These are phyloP conservation scores for Drosophila robusta DNA, from an alignment of 2,888 invertebrate genomes.

Conservation along the genomic window DNA sequence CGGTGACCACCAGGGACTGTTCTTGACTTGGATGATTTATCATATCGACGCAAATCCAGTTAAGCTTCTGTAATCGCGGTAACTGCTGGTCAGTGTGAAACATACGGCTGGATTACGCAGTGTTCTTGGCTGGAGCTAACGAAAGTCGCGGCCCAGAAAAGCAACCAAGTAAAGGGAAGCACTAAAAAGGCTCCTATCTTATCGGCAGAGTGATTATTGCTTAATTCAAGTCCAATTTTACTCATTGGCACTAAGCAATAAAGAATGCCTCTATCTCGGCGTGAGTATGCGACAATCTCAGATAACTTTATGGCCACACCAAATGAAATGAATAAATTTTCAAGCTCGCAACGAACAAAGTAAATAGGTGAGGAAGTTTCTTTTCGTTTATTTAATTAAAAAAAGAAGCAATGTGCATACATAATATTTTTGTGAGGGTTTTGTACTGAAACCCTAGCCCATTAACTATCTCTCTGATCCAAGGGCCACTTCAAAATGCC, in stretches of 20 bases:
- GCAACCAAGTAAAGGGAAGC: slow-evolving; percentile 3
- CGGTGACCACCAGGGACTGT: neutral
- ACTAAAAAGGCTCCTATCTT: slow-evolving; percentile 56
- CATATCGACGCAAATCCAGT: slow-evolving; percentile 20
- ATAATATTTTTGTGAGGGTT: slow-evolving; percentile 21
- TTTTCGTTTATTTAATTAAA: slow-evolving; percentile 40
- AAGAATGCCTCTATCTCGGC: slow-evolving; percentile 47
- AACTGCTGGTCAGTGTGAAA: slow-evolving; percentile 39
- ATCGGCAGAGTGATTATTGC: slow-evolving; percentile 69
- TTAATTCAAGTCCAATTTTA: slow-evolving; percentile 62
- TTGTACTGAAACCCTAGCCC: slow-evolving; percentile 11
- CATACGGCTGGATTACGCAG: slow-evolving; percentile 28
- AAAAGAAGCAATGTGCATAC: slow-evolving; percentile 10
- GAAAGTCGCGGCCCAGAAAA: slow-evolving; percentile 11
- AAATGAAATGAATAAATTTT: slow-evolving; percentile 35
- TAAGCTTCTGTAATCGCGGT: slow-evolving; percentile 35
- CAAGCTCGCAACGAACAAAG: slow-evolving; percentile 2
- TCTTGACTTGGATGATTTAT: slow-evolving; percentile 36
- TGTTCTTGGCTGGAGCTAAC: slow-evolving; percentile 6
- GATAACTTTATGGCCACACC: slow-evolving; percentile 34
- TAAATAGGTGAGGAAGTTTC: slow-evolving; percentile 2
- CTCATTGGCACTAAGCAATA: slow-evolving; percentile 52
- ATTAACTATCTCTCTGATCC: slow-evolving; percentile 15
- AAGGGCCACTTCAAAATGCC: slow-evolving; percentile 44
- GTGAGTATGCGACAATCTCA: slow-evolving; percentile 36